Evolutionary conservation across 2,113 vertebrate species (phyloP), one percentile per base, ranked within the genome.

Genomic region (Isichthys henryi): DNA sequence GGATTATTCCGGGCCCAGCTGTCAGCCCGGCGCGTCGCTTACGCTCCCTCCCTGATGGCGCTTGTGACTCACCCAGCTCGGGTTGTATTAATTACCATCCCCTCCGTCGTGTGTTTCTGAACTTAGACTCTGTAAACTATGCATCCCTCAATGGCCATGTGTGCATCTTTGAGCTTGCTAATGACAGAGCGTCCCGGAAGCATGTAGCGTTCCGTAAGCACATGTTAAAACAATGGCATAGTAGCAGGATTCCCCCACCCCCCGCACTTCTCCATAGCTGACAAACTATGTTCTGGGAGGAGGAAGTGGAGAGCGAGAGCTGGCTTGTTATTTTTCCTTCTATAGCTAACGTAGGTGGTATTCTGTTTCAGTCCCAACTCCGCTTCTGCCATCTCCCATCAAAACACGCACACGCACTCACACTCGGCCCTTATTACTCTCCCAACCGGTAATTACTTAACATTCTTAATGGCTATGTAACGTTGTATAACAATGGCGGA

Each of bases 271-370:
- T 84, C 82, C 0, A 84, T 48, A 10, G 82, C 82, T 48, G 43
- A 48, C 82, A 84, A 48, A 84, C 45, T 48, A 19, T 80, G 35
- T 84, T 48, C 19, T 84, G 82, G 45, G 46, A 84, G 82, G 82
- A 48, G 21, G 43, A 84, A 48, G 43, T 13, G 0, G 17, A 48
- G 45, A 48, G 45, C 23, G 19, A 48, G 43, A n/a, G 43, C 82
- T 11, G 7, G 21, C 82, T 84, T 84, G 82, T 84, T 84, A 84
- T 84, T 46, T 48, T 84, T 48, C 45, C 45, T n/a, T 48, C 45
- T 48, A 43, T 80, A 80, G 43, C 45, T 48, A 84, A 84, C 82
- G 82, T 84, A 84, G 82, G 82, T 84, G 82, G 82, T 84, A 43
- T 84, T 84, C 82, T 23, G 82, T 84, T 84, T 84, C 82, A n/a